A percentile compares a stretch with the other conserved stretches of the same genome.
Evolutionary conservation across 2,888 invertebrate genomes (phyloP).

Genomic region (Synergus umbraculus): DNA sequence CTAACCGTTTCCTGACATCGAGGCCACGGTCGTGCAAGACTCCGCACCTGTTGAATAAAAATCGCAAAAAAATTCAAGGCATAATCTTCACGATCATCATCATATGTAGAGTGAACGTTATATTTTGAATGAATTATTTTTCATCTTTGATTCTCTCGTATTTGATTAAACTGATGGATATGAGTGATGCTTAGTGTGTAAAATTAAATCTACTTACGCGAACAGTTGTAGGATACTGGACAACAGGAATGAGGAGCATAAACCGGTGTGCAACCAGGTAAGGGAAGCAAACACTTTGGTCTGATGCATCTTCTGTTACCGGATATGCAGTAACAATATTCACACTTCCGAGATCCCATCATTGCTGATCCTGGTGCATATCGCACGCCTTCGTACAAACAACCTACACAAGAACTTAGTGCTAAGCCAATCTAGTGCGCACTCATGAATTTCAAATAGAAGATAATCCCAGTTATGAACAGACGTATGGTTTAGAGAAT

Average conservation of each 20-base stretch:
- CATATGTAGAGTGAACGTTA: not conserved
- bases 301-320: conserved; percentile 83
- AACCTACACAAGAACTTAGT: conserved; percentile 78
- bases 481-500: too few species aligned
- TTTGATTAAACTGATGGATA: too few species aligned
- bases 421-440: conserved; percentile 14
- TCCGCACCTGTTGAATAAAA: conserved; percentile 55
- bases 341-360: conserved; percentile 87
- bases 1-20: conserved; percentile 68
- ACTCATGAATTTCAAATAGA: conserved; percentile 14
- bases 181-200: not conserved
- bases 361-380: conserved; percentile 91
- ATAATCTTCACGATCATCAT: conserved; percentile 44
- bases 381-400: conserved; percentile 84
- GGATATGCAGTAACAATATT: conserved; percentile 90
- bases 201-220: conserved; percentile 64
- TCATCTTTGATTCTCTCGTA: too few species aligned
- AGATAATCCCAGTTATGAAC: conserved; percentile 45
- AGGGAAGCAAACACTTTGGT: conserved; percentile 87
- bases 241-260: conserved; percentile 86
- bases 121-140: too few species aligned
- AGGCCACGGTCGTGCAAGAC: conserved; percentile 64
- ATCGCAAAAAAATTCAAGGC: conserved; percentile 38
- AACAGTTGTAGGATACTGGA: conserved; percentile 89
- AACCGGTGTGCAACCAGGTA: conserved; percentile 84